Evolutionary conservation across 2,797 vertebrate species (phyloP).

Genomic region (Lepilemur ruficaudatus): DNA sequence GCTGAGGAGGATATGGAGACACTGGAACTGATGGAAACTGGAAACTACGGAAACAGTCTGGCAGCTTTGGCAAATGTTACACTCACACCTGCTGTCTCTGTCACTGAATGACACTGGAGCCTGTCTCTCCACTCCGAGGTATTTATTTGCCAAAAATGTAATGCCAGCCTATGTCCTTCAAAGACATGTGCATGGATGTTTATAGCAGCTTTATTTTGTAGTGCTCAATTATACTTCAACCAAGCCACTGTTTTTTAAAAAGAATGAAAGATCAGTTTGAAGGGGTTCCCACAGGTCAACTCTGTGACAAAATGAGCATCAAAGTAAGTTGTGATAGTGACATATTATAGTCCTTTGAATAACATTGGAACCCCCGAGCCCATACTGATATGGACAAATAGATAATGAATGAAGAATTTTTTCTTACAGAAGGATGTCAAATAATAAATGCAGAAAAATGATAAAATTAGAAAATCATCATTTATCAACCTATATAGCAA

Average conservation of each 20-base stretch:
- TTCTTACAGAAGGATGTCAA: not conserved
- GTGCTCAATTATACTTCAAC: not conserved
- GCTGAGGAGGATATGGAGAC: not conserved
- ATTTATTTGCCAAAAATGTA: not conserved
- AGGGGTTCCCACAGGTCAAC: not conserved
- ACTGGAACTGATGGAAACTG: rapidly evolving
- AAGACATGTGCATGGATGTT: rapidly evolving
- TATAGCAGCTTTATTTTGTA: rapidly evolving
- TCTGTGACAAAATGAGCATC: not conserved
- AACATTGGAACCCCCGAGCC: not conserved
- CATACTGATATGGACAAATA: not conserved
- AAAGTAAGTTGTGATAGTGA: not conserved
- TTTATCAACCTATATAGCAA: not conserved
- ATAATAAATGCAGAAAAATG: not conserved
- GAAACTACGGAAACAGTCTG: rapidly evolving
- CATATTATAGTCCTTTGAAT: not conserved
- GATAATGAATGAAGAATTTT: not conserved
- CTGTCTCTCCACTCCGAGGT: rapidly evolving
- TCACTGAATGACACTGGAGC: not conserved
- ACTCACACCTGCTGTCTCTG: not conserved
- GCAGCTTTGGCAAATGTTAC: not conserved
- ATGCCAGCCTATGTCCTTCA: not conserved
- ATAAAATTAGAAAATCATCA: not conserved
- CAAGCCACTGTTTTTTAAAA: not conserved
- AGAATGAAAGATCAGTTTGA: not conserved